These are phyloP conservation scores for Salminus brasiliensis DNA, from an alignment of 2,113 vertebrate species.

Conservation along the genomic window DNA sequence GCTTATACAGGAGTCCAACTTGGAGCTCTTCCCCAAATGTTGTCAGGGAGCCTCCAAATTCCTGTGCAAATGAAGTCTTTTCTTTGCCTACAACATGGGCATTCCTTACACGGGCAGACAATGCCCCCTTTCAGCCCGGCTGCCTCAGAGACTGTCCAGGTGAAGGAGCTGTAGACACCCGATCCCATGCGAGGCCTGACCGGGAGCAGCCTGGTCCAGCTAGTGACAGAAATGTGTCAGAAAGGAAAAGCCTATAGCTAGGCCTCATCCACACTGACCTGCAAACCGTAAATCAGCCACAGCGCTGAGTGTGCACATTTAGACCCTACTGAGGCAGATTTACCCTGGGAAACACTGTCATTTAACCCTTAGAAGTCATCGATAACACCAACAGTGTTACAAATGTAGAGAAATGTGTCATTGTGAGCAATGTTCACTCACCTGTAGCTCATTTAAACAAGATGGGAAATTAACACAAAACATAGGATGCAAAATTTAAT, in stretches of 20 bases:
- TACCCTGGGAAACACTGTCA: too few species aligned
- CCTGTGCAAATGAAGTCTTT: conserved; percentile 92
- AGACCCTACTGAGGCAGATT: too few species aligned
- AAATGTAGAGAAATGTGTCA: too few species aligned
- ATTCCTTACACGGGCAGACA: conserved; percentile 91
- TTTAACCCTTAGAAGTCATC: too few species aligned
- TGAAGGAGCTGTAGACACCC: conserved; percentile 87
- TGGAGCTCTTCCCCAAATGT: conserved; percentile 75
- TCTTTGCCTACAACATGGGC: conserved; percentile 85
- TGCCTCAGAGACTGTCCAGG: conserved; percentile 94
- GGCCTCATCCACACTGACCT: conserved; percentile 44
- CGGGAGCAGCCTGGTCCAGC: conserved; percentile 30
- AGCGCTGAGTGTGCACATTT: background rate
- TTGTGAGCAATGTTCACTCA: too few species aligned
- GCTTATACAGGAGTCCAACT: conserved; percentile 67
- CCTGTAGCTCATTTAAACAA: too few species aligned
- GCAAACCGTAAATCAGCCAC: conserved; percentile 52
- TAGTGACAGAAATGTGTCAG: conserved; percentile 62
- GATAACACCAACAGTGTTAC: too few species aligned
- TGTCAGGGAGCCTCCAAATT: conserved; percentile 94
- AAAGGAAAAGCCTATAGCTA: conserved; percentile 26
- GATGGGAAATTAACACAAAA: too few species aligned
- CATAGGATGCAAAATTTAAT: too few species aligned
- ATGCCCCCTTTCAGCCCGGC: conserved; percentile 89
- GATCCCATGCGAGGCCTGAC: conserved; percentile 70